Evolutionary conservation across 2,888 invertebrate species (phyloP), one percentile per base, ranked within the genome.

Genomic region (Temnothorax rugatulus): DNA sequence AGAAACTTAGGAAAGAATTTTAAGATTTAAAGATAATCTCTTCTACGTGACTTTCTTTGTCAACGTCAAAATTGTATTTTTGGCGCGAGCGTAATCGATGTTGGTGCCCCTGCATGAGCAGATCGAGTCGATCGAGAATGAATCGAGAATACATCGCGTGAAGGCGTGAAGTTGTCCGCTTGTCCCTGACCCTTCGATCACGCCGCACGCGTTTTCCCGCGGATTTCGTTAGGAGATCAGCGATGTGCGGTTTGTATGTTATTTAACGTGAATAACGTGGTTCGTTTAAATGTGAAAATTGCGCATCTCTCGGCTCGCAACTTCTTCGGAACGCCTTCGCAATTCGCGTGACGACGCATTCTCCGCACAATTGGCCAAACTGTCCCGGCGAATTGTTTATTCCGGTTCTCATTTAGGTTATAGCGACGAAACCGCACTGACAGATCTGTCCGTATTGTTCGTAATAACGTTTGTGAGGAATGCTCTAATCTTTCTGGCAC

Each of bases 121-220:
- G n/a, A n/a, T 29, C 29, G 29, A 29, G 29, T n/a, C n/a, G 29
- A 29, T 3, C 29, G 29, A 29, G 29, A 29, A 29, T 29, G 34
- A 13, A 13, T 38, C 63, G 13, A 41, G 38, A 4, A 34, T 4
- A 1, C 9, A 5, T 63, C 21, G 63, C 38, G 21, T 63, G 38
- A 38, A 63, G 38, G 63, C 38, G n/a, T 63, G 38, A 38, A 63
- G 38, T 63, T 63, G 38, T 38, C 29, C 29, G 29, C 29, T 29
- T 29, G 29, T 29, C 29, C 29, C 21, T 50, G n/a, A n/a, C n/a
- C n/a, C 71, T 79, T 77, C 63, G 59, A 34, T 52, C 5, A 9
- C n/a, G n/a, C n/a, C n/a, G n/a, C n/a, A n/a, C 66, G 25, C 85
- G 74, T 81, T 92, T 91, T 92, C 92, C 92, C 92, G 92, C 92